phyloP scores from a whole-genome alignment of 37 sponge, comb jelly and placozoan genomes.

The Cliona cf. orientalis region DNA sequence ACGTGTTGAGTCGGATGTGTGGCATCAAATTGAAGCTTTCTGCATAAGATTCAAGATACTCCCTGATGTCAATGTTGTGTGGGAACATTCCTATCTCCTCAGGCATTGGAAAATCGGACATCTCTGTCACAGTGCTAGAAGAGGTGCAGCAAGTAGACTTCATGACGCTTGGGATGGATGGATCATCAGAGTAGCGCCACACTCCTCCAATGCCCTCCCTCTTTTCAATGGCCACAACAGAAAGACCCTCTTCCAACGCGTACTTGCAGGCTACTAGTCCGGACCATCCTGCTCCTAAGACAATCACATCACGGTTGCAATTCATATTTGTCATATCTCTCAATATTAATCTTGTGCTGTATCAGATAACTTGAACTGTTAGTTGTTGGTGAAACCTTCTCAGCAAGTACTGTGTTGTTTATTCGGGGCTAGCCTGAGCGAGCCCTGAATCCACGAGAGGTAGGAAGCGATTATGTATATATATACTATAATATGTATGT shows the following conservation, averaged over 20 bases:
- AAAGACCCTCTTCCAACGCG: slow-evolving; percentile 89
- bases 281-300: slow-evolving; percentile 93
- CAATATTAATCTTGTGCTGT: too few relatives aligned
- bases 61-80: slow-evolving; percentile 70
- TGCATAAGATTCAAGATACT: slow-evolving; percentile 78
- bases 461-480: too few relatives aligned
- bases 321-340: too few relatives aligned
- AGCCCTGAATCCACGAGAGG: too few relatives aligned
- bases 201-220: slow-evolving; percentile 85
- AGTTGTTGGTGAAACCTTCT: too few relatives aligned
- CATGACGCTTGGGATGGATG: slow-evolving; percentile 77
- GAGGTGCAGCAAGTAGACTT: slow-evolving; percentile 68
- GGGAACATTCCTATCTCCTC: slow-evolving; percentile 82
- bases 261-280: slow-evolving; percentile 87
- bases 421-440: too few relatives aligned
- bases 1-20: slow-evolving; percentile 72
- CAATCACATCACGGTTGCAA: slow-evolving; percentile 93
- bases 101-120: slow-evolving; percentile 96
- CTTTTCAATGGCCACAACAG: slow-evolving; percentile 84
- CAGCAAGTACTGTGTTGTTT: too few relatives aligned
- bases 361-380: too few relatives aligned
- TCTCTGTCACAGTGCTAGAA: slow-evolving; percentile 78
- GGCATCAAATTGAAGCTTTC: slow-evolving; percentile 66
- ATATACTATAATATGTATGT: too few relatives aligned
- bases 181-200: slow-evolving; percentile 87